Conservation (phyloP, 2,113 vertebrate genomes). For the Clinocottus analis region DNA sequence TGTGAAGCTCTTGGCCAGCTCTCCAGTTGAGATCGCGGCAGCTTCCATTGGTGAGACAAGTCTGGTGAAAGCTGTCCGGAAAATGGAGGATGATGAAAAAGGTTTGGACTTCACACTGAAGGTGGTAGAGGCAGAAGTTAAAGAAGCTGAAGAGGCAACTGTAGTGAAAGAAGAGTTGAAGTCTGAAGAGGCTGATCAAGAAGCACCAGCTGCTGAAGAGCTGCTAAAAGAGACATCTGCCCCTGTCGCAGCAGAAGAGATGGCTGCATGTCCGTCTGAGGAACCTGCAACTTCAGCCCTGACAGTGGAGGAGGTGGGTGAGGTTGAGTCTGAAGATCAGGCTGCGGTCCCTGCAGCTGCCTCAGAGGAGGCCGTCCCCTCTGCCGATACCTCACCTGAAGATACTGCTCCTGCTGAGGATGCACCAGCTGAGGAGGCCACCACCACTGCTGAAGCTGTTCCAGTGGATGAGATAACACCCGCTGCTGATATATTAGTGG, state of each 20-base stretch:
- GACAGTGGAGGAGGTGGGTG: slow-evolving; percentile 6
- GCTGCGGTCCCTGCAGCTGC: background rate
- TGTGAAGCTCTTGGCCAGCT: slow-evolving; percentile 55
- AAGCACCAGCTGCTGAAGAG: slow-evolving; percentile 28
- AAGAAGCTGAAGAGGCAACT: slow-evolving; percentile 10
- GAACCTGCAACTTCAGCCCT: background rate
- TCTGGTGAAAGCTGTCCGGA: slow-evolving; percentile 33
- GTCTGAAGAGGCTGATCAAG: slow-evolving; percentile 29
- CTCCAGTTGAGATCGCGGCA: slow-evolving; percentile 70
- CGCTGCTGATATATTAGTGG: slow-evolving; percentile 18
- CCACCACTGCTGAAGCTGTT: slow-evolving; percentile 8
- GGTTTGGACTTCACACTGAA: background rate
- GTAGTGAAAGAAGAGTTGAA: slow-evolving; percentile 24
- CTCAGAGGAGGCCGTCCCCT: background rate
- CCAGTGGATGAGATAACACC: slow-evolving; percentile 3
- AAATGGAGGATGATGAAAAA: slow-evolving; percentile 40
- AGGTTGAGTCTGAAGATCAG: slow-evolving; percentile 20
- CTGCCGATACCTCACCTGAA: slow-evolving; percentile 5
- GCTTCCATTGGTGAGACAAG: slow-evolving; percentile 65
- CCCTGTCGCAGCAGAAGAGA: slow-evolving; percentile 3
- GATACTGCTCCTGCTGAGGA: slow-evolving; percentile 26
- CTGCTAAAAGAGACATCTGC: background rate
- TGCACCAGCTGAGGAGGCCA: slow-evolving; percentile 7
- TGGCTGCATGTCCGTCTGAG: background rate
- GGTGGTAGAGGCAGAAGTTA: background rate